Base-by-base conservation (phyloP, 1,140 invertebrate species). In the Aphelenchoides fujianensis region DNA sequence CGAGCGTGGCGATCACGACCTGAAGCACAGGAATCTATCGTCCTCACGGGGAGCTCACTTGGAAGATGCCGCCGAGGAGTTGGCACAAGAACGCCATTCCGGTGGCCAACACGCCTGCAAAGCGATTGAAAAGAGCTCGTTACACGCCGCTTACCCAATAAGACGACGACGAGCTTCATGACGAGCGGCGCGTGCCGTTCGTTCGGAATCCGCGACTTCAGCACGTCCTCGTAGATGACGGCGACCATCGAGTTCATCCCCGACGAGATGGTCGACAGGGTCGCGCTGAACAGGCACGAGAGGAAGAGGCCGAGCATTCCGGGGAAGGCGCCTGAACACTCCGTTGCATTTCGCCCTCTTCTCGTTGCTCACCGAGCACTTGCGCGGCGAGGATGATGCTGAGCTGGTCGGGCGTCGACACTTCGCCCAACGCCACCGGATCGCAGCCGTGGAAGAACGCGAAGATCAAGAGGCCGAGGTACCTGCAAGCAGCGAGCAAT, bases 391-490 rank as follows among this genome's bases (percentile, higher is more conserved):
- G 61, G 16, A 81, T 37, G 32, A 79, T 79, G 32, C 66, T 66
- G 54, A 79, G 54, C 55, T 80, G 79, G 55, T 80, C 79, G n/a
- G 79, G 52, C 3, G 74, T 80, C 16, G 61, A 52, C 7, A 82
- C 74, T n/a, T 80, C 70, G 3, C 72, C 76, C 27, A 71, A 48
- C 31, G 75, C 77, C 2, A 80, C 34, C 23, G 79, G 79, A 57
- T 80, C 69, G 37, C 79, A 80, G 9, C 77, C 70, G n/a, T 82
- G 55, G 62, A 82, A 80, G 62, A 78, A 82, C 27, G 80, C 78
- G 30, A 77, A 75, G 34, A 78, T 72, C 16, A 80, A 35, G 30
- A 82, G 36, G 1, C 79, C 79, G 16, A 82, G 37, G 36, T 74
- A 76, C 27, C 68, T 78, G 54, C n/a, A n/a, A n/a, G n/a, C n/a